Evolutionary conservation across 2,113 vertebrate genomes (phyloP), one percentile per base, ranked within the genome.

Genomic region (Oenanthe oenanthe): DNA sequence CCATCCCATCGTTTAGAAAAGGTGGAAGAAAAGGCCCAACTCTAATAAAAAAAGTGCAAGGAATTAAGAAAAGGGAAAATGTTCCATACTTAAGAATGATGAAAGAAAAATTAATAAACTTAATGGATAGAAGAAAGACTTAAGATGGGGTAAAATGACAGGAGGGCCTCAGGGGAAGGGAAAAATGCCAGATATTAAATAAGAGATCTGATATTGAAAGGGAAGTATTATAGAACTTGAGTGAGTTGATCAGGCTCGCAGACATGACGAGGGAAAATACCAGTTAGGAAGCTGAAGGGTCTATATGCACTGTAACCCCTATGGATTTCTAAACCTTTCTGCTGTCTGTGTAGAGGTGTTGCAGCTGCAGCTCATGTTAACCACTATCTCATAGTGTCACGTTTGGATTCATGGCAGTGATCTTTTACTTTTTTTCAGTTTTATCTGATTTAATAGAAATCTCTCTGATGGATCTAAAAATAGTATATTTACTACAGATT

Each of bases 221-320:
- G 0, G 1, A 74, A 71, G 29, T 34, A 3, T 54, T 77, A 36
- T 7, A 66, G 38, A n/a, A 31, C 9, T 42, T 34, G 12, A 31
- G 9, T 45, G 56, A 85, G 18, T 56, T 45, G 65, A 18, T 89
- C 31, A n/a, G 34, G 31, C 31, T 45, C 4, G 38, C 4, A 51
- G 22, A 56, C 12, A 29, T 1, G 1, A 20, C 1, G 4, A 60
- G 24, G 25, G 9, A 82, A 72, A 43, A 62, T 3, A 5, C 0
- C 2, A 20, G 7, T 43, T 56, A 51, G 13, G 16, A 77, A 62
- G 21, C 26, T 63, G 38, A 40, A 70, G 66, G 3, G 3, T 54
- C 29, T 70, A 6, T 70, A 50, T 26, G 43, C 1, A 0, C 32
- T 50, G 32, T 6, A 13, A 12, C 47, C 20, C 17, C 5, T 63